Evolutionary conservation across 2,888 invertebrate species (phyloP), one percentile per base, ranked within the genome.

Genomic region (Hydrotaea cyrtoneurina): DNA sequence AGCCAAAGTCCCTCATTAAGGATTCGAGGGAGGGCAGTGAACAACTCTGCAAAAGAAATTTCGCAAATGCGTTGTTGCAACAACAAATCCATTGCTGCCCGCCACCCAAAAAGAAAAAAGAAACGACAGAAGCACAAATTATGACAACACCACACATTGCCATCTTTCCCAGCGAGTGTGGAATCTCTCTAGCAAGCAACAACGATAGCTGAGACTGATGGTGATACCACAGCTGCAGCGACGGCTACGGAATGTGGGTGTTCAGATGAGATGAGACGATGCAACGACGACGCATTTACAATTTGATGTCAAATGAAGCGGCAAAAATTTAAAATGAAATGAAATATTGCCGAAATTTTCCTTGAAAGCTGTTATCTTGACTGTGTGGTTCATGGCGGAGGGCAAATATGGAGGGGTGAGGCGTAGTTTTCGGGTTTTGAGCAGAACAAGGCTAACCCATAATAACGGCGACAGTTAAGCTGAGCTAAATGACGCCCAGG

Each of bases 221-320:
- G 39, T 26, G 39, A 43, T 31, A 0, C 21, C 62, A 21, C 39
- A 59, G 15, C 31, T 72, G 21, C 53, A 31, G 31, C 31, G 31
- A 15, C 21, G 17, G 55, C 11, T 23, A 17, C 7, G 53, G 7
- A 11, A 39, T 39, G 50, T n/a, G 17, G 53, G 19, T 78, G 43
- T 50, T 19, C 46, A 19, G 50, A 7, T 19, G 50, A 19, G 50
- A 7, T 74, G 17, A 26, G 21, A 36, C 26, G 17, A 31, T 46
- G 64, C 74, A 39, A 62, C 79, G 79, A 85, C 77, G 76, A 86
- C 86, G 86, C 86, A 83, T 69, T 86, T 83, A 75, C 66, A 81
- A 82, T 85, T 85, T 86, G 82, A 85, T 89, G 90, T 89, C 90
- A 90, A 91, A 91, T 91, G 91, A 91, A 91, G 90, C 91, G 90